phyloP scores from a whole-genome alignment of 2,888 invertebrate species.

The Tortrix viridana region DNA sequence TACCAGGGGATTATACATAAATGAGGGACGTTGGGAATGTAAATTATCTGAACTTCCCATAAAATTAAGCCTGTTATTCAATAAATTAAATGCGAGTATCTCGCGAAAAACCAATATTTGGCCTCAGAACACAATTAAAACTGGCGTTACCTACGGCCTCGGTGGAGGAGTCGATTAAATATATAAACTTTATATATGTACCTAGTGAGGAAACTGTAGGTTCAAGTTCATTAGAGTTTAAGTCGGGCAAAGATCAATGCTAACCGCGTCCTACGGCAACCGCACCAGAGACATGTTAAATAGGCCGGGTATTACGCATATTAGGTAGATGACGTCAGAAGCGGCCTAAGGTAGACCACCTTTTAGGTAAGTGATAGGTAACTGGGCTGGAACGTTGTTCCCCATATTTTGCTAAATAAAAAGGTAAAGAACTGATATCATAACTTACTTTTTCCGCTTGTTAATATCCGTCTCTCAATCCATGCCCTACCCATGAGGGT shows the following conservation, averaged over 20 bases:
- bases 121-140: conserved; percentile 17
- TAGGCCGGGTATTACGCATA: conserved; percentile 2
- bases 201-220: not conserved
- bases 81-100: conserved; percentile 17
- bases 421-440: too few species aligned
- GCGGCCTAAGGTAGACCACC: not conserved
- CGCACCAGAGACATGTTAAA: not conserved
- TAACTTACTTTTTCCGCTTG: too few species aligned
- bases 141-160: conserved; percentile 1
- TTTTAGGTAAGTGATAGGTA: not conserved
- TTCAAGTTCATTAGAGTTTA: conserved; percentile 6
- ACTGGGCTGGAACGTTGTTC: too few species aligned
- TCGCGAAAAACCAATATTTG: conserved; percentile 23
- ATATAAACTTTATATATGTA: not conserved
- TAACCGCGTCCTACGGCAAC: not conserved
- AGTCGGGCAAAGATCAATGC: conserved; percentile 16
- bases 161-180: not conserved
- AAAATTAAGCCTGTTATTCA: conserved; percentile 17
- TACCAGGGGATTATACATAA: conserved; percentile 1
- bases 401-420: too few species aligned
- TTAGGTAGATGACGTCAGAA: not conserved
- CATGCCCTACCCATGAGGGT: too few species aligned
- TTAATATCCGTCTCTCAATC: too few species aligned
- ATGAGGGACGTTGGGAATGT: conserved; percentile 6
- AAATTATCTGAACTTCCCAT: conserved; percentile 25